phyloP scores from a whole-genome alignment of 2,797 vertebrate genomes.

The Enteromius fasciolatus region DNA sequence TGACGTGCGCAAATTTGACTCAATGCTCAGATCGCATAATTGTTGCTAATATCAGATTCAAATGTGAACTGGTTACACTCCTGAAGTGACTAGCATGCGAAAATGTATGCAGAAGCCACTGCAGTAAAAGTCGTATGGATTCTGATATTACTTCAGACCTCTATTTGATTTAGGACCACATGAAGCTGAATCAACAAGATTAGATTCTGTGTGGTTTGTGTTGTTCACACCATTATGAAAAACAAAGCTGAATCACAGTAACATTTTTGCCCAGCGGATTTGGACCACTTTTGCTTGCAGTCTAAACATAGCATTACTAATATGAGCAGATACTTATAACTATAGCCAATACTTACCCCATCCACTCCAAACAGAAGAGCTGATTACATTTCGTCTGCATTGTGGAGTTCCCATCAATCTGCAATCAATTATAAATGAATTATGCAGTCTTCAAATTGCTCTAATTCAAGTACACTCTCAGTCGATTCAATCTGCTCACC shows the following conservation, averaged over 20 bases:
- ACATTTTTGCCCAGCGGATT: neutral
- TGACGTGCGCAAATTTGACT: neutral
- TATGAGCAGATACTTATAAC: neutral
- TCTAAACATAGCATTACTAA: neutral
- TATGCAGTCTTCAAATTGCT: slow-evolving; percentile 36
- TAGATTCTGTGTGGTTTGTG: neutral
- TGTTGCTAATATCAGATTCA: neutral
- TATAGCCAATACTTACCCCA: neutral
- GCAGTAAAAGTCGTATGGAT: neutral
- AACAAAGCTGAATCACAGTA: neutral
- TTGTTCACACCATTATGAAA: neutral
- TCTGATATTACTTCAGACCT: neutral
- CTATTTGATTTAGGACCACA: neutral
- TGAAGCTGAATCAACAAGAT: neutral
- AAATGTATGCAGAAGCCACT: neutral
- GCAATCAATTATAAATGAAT: slow-evolving; percentile 51
- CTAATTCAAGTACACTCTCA: slow-evolving; percentile 37
- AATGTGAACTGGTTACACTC: neutral
- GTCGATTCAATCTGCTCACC: slow-evolving; percentile 35
- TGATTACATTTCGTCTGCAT: neutral
- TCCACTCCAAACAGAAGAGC: slow-evolving; percentile 3
- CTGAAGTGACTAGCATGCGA: neutral
- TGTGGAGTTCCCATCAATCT: slow-evolving; percentile 13
- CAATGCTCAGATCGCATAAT: neutral
- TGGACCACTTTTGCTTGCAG: neutral